Conservation (phyloP, 92 coral and sea anemone species). For the Paramuricea clavata region DNA sequence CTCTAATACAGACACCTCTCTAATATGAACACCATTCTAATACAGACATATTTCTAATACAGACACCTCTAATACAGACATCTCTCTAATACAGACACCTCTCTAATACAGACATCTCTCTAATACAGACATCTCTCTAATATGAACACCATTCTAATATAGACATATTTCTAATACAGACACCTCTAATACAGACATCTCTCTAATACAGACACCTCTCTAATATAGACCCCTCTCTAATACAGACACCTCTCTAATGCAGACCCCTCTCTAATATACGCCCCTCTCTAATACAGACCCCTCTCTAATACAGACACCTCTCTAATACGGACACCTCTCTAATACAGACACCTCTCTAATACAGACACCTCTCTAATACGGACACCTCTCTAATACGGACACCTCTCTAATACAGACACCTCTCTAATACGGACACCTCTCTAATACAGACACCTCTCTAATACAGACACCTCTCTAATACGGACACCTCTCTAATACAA, state of each 20-base stretch:
- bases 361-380: not conserved
- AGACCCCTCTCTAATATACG: not conserved
- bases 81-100: not conserved
- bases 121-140: slow-evolving; percentile 1
- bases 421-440: not conserved
- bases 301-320: slow-evolving; percentile 2
- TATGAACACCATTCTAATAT: not conserved
- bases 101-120: not conserved
- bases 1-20: not conserved
- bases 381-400: not conserved
- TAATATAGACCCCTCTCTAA: not conserved
- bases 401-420: not conserved
- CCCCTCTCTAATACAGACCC: not conserved
- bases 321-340: not conserved
- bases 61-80: not conserved
- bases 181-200: not conserved
- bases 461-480: not conserved
- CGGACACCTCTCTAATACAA: not conserved
- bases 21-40: too few species aligned
- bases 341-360: not conserved
- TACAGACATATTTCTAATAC: not conserved
- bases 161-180: not conserved
- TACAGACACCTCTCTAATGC: not conserved
- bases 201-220: not conserved
- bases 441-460: not conserved